Evolutionary conservation across 2,888 invertebrate genomes (phyloP).

Genomic region (Hetaerina titia): DNA sequence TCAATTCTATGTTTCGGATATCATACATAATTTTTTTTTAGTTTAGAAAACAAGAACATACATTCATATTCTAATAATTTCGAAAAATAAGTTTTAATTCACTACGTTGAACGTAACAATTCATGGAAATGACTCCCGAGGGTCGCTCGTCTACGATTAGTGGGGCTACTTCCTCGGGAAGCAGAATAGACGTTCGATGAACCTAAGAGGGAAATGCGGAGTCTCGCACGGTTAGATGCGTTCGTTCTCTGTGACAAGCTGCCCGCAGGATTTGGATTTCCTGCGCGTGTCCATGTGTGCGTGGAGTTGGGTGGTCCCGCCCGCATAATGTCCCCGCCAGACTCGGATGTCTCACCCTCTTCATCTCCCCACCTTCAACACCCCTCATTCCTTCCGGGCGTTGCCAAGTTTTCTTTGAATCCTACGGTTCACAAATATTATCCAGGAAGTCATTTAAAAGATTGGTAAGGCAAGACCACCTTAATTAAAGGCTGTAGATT

Average conservation of each 20-base stretch:
- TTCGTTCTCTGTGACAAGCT: not conserved
- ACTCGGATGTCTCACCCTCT: not conserved
- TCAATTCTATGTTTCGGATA: too few relatives aligned
- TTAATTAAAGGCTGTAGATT: too few relatives aligned
- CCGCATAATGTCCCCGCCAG: not conserved
- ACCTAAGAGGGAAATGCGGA: not conserved
- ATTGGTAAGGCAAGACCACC: too few relatives aligned
- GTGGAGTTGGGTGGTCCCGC: not conserved
- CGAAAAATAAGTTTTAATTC: too few relatives aligned
- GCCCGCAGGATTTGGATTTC: slow-evolving; percentile 3
- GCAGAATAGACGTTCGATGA: not conserved
- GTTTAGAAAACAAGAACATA: too few relatives aligned
- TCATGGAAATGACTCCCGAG: too few relatives aligned
- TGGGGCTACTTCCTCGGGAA: not conserved
- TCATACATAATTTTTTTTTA: too few relatives aligned
- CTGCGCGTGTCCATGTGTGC: not conserved
- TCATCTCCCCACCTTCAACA: not conserved
- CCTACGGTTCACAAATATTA: not conserved
- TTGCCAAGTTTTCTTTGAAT: not conserved
- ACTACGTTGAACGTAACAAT: too few relatives aligned
- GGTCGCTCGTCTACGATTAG: too few relatives aligned
- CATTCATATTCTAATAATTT: too few relatives aligned
- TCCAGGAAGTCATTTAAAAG: not conserved
- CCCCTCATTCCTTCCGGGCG: not conserved
- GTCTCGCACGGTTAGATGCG: not conserved